These are phyloP conservation scores for Stegastes partitus DNA, from an alignment of 2,113 vertebrate species.

Conservation along the genomic window DNA sequence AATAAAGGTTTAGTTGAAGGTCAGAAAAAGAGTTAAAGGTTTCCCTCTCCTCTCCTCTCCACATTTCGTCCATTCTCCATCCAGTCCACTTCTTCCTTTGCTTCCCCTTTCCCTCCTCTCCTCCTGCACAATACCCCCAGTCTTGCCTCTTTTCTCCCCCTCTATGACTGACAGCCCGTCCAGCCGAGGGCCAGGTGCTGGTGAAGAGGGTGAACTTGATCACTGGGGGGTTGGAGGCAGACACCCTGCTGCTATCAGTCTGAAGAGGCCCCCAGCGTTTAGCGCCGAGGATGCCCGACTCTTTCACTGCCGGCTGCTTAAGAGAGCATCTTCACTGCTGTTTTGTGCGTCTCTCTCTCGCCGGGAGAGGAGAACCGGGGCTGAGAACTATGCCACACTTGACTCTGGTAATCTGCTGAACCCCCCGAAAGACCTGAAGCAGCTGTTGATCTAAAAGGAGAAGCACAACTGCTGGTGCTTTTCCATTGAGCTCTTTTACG, in stretches of 20 bases:
- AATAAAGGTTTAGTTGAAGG: too few relatives aligned
- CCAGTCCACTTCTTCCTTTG: not conserved
- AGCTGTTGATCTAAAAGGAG: conserved; percentile 24
- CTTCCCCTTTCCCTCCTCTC: not conserved
- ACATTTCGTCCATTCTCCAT: not conserved
- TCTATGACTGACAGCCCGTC: conserved; percentile 45
- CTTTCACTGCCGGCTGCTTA: conserved; percentile 61
- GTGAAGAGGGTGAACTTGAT: conserved; percentile 63
- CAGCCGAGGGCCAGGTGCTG: conserved; percentile 62
- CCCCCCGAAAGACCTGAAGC: conserved; percentile 37
- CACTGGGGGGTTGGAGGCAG: conserved; percentile 39
- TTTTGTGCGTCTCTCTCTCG: conserved; percentile 53
- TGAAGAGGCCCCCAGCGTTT: conserved; percentile 65
- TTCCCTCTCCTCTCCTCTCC: accelerated
- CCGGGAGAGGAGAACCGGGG: conserved; percentile 58
- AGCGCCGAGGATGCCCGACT: conserved; percentile 54
- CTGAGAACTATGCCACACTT: conserved; percentile 68
- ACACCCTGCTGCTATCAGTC: conserved; percentile 62
- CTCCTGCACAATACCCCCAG: conserved; percentile 66
- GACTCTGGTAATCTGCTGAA: conserved; percentile 76
- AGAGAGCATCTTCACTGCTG: conserved; percentile 73
- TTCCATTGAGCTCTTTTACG: not conserved
- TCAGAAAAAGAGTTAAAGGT: too few relatives aligned
- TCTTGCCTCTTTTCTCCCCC: not conserved
- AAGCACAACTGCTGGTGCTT: not conserved